Evolutionary conservation across 2,113 vertebrate genomes (phyloP).

Genomic region (Rhodinocichla rosea): DNA sequence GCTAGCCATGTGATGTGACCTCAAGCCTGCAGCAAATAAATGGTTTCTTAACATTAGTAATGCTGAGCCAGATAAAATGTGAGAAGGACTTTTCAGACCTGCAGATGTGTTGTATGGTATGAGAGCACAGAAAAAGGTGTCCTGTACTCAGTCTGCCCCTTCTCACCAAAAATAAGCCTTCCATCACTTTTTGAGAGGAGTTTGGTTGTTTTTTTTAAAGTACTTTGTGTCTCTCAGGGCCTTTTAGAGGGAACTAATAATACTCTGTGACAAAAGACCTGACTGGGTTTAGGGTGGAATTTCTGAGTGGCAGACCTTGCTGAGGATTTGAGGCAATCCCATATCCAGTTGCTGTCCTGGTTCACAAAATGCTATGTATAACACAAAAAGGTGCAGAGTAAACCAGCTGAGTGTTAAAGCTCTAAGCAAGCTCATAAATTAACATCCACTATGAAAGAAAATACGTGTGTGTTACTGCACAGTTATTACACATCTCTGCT

Average conservation of each 20-base stretch:
- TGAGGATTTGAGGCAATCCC: background rate
- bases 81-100: background rate
- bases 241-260: background rate
- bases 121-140: background rate
- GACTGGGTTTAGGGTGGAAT: background rate
- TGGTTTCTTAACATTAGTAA: background rate
- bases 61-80: background rate
- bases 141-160: background rate
- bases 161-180: background rate
- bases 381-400: slow-evolving; percentile 19
- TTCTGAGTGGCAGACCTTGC: background rate
- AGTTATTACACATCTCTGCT: slow-evolving; percentile 37
- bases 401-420: background rate
- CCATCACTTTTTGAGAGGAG: background rate
- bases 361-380: slow-evolving; percentile 3
- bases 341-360: background rate
- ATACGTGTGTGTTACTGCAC: background rate
- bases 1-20: background rate
- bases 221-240: background rate
- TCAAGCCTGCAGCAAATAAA: background rate
- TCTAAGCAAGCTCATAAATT: slow-evolving; percentile 43
- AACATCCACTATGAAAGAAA: slow-evolving; percentile 43
- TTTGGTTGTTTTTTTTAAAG: background rate
- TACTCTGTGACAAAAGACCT: slow-evolving; percentile 14
- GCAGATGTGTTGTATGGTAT: background rate